Base-by-base conservation (phyloP, 53 echinoderm and acorn worm species). In the Apostichopus leukothele region DNA sequence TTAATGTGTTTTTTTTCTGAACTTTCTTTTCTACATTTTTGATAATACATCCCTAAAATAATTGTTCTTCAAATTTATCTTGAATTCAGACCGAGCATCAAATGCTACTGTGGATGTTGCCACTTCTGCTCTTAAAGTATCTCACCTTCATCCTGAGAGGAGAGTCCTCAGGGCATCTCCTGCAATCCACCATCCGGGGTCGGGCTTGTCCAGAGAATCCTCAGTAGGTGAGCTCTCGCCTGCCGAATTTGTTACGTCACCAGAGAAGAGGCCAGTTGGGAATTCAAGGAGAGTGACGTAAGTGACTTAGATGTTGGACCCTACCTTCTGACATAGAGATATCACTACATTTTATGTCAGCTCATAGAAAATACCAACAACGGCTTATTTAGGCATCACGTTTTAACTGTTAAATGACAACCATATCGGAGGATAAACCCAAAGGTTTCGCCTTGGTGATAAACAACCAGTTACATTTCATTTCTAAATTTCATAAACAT, bases 131-230 rank as follows among this genome's bases (percentile, higher is more conserved):
- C 71, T 71, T n/a, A 71, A 5, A 16, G 5, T n/a, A 6, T 71
- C 71, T 4, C 71, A 16, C 6, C 71, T 71, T 71, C 71, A 18
- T 18, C 71, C 13, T 14, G 71, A 71, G 71, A 71, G 71, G 71
- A 71, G 71, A 71, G 18, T 6, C 71, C 20, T 71, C 6, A 19
- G 16, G 6, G 8, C 39, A 13, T 76, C 77, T 52, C 77, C 77
- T 26, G 77, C 77, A 39, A 76, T 76, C 26, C 77, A 76, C 27
- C 77, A 76, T 8, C 77, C 77, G 26, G 77, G 50, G 50, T 76
- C 77, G 13, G 26, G 77, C 14, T 76, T 76, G 77, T 51, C 77
- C 16, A 76, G 77, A 16, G 77, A 76, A 11, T 9, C 50, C 77
- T 25, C 13, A 50, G 9, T 11, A 76, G 77, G 1, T 9, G 77